Evolutionary conservation across 2,113 vertebrate genomes (phyloP).

Genomic region (Ariopsis seemanni): DNA sequence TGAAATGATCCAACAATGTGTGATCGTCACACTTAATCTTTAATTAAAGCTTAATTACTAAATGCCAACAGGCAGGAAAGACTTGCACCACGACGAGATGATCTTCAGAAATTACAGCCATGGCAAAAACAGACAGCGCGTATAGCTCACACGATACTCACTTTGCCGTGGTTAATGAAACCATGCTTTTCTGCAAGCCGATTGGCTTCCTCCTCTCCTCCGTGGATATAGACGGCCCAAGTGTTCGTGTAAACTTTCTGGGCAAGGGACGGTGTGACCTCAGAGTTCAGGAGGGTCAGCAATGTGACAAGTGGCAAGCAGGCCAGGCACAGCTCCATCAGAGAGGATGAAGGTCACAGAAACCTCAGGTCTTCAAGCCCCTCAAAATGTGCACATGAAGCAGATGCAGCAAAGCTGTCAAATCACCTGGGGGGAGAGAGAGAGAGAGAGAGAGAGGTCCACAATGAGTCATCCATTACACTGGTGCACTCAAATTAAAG

Average conservation of each 20-base stretch:
- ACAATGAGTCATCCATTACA: conserved; percentile 16
- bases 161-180: conserved; percentile 87
- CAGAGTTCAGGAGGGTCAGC: conserved; percentile 73
- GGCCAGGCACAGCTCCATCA: conserved; percentile 63
- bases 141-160: conserved; percentile 66
- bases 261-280: conserved; percentile 65
- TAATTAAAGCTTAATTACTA: neutral
- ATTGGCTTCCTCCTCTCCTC: conserved; percentile 81
- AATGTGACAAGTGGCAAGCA: conserved; percentile 75
- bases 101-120: neutral
- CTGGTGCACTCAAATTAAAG: neutral
- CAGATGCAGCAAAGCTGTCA: conserved; percentile 60
- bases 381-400: conserved; percentile 63
- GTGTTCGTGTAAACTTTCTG: conserved; percentile 90
- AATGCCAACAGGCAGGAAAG: neutral
- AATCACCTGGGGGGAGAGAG: conserved; percentile 42
- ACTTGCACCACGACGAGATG: neutral
- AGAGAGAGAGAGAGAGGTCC: neutral
- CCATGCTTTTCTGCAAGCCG: conserved; percentile 84
- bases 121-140: neutral
- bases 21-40: neutral
- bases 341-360: conserved; percentile 59
- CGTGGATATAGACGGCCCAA: conserved; percentile 87
- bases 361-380: conserved; percentile 64
- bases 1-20: neutral